phyloP scores from a whole-genome alignment of 2,797 vertebrate species.

The Zalophus californianus region DNA sequence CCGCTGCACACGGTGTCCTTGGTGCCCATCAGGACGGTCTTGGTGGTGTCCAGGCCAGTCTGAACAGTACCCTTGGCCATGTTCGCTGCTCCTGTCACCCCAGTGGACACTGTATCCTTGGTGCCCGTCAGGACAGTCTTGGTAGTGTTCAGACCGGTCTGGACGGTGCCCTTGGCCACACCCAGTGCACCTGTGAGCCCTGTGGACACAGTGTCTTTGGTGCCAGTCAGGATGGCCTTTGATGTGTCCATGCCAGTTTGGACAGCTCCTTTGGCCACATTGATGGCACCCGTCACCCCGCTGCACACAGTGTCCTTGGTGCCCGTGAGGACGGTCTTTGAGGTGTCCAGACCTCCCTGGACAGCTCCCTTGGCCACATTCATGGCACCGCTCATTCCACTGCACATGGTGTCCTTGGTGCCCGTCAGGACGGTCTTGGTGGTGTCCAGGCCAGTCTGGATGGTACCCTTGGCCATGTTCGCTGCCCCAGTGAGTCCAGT shows the following conservation, averaged over 20 bases:
- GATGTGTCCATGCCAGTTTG: constrained; percentile 88
- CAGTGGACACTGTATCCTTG: background rate
- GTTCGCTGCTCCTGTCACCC: constrained; percentile 10
- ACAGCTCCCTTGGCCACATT: constrained; percentile 86
- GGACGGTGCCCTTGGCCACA: constrained; percentile 83
- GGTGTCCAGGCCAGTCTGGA: too few relatives aligned
- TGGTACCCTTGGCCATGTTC: too few relatives aligned
- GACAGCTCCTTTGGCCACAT: constrained; percentile 84
- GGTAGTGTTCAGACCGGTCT: constrained; percentile 87
- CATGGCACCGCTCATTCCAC: constrained; percentile 20
- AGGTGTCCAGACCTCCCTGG: constrained; percentile 84
- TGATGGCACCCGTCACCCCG: constrained; percentile 63
- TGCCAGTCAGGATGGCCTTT: constrained; percentile 78
- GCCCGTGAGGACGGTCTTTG: background rate
- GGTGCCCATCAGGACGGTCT: constrained; percentile 87
- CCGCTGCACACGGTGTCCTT: constrained; percentile 82
- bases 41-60: constrained; percentile 84
- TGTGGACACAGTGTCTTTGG: constrained; percentile 58
- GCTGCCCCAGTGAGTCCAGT: too few relatives aligned
- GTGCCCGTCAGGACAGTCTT: constrained; percentile 74
- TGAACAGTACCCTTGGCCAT: constrained; percentile 64
- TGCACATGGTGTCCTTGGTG: constrained; percentile 82
- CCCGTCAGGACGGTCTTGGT: too few relatives aligned
- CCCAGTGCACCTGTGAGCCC: constrained; percentile 50
- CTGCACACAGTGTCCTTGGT: constrained; percentile 73